A percentile compares a stretch with the other conserved stretches of the same genome.
phyloP scores from a whole-genome alignment of 2,113 vertebrate genomes.

The Gnathochromis pfefferi region DNA sequence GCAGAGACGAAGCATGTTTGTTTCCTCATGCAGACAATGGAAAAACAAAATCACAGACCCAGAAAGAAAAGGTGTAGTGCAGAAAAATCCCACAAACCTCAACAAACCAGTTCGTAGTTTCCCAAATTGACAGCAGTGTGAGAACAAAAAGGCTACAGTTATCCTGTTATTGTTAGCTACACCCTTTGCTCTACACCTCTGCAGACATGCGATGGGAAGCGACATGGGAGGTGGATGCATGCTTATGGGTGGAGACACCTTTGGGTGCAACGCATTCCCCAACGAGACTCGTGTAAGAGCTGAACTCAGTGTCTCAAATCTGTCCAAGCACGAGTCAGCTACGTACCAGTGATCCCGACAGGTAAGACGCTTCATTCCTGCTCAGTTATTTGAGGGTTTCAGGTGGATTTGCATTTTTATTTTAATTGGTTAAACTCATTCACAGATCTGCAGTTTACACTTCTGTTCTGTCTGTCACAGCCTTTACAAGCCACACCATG shows the following conservation, averaged over 20 bases:
- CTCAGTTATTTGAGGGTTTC: not conserved
- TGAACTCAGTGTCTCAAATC: not conserved
- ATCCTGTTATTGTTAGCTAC: not conserved
- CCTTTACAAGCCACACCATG: conserved; percentile 1
- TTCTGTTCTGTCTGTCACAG: not conserved
- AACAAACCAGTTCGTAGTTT: not conserved
- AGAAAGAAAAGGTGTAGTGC: not conserved
- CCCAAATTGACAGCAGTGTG: not conserved
- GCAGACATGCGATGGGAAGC: not conserved
- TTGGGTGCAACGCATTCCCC: not conserved
- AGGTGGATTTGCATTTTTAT: not conserved
- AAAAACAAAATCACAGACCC: not conserved
- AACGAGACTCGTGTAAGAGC: not conserved
- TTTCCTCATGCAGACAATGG: not conserved
- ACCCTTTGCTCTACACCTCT: not conserved
- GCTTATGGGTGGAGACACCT: conserved; percentile 5
- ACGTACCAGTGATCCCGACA: not conserved
- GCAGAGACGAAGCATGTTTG: fast-evolving
- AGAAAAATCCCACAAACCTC: not conserved
- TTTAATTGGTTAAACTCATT: not conserved
- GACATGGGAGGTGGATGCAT: not conserved
- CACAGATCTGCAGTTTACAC: not conserved
- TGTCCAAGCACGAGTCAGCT: not conserved
- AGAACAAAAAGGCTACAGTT: not conserved
- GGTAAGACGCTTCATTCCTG: not conserved